phyloP scores from a whole-genome alignment of 1,140 invertebrate species.

The Wiebesia pumilae region DNA sequence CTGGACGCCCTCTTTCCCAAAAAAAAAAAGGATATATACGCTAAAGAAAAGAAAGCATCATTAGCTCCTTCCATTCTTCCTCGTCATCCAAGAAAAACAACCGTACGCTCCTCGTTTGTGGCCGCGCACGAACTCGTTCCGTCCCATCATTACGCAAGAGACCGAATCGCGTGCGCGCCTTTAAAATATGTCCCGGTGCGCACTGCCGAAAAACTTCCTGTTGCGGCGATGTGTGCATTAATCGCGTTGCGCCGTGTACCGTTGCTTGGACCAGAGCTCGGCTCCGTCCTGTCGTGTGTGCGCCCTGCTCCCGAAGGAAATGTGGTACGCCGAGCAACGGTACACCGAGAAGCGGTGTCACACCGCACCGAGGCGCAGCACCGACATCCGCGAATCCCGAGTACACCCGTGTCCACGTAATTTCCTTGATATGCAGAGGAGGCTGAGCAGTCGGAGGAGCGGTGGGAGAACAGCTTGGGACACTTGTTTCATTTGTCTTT shows the following conservation, averaged over 20 bases:
- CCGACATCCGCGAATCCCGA: background rate
- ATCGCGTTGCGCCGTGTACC: conserved; percentile 40
- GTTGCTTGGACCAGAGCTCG: conserved; percentile 51
- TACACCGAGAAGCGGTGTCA: conserved; percentile 33
- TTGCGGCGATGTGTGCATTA: background rate
- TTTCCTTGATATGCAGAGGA: background rate
- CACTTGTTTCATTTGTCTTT: no score
- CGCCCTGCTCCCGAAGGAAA: conserved; percentile 49
- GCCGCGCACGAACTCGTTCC: background rate
- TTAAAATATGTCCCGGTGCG: background rate
- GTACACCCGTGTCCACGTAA: background rate
- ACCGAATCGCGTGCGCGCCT: background rate
- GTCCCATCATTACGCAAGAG: conserved; percentile 31
- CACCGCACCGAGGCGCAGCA: background rate
- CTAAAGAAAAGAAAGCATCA: background rate
- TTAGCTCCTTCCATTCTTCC: background rate
- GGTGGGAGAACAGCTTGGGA: no score
- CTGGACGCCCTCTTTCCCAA: background rate
- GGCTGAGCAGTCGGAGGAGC: no score
- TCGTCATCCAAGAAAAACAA: background rate
- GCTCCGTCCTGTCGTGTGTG: conserved; percentile 24
- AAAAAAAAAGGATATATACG: background rate
- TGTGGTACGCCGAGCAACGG: conserved; percentile 56
- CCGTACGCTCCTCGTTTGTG: background rate
- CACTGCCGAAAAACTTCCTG: conserved; percentile 38